Base-by-base conservation (phyloP, 2,888 invertebrate genomes). In the Neoaliturus tenellus region DNA sequence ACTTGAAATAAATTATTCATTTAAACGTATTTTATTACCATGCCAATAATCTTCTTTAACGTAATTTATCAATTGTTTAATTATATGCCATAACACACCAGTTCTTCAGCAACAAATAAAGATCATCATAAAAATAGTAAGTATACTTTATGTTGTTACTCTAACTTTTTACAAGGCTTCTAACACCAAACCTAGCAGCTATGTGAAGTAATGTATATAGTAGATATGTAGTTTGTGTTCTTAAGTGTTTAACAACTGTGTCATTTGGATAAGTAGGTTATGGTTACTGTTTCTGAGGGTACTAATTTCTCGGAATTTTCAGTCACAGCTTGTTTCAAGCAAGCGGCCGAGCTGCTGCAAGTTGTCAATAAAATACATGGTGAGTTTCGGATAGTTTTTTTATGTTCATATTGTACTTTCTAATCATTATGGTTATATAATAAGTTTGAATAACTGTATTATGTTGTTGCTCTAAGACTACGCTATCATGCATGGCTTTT, bases 321-420 rank as follows among this genome's bases (percentile, higher is more conserved):
- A 78, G 78, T 78, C 3, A 28, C 25, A 31, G 78, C 78, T n/a
- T 78, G 78, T 35, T 78, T 78, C 35, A 51, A 78, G 17, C 78
- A 78, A 55, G 78, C 78, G 4, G 78, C 78, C 8, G 78, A 78
- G 33, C 78, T 78, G 8, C 55, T 78, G 1, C 51, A 78, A 28
- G 78, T 78, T 14, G 78, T 78, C 33, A 78, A 78, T 55, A 78
- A 78, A 55, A 78, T 78, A 35, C 78, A 78, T 17, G 78, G 78
- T 78, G 33, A 48, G 78, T 51, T 17, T n/a, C n/a, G n/a, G n/a
- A n/a, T n/a, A n/a, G n/a, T n/a, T n/a, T n/a, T n/a, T n/a, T n/a
- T n/a, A n/a, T n/a, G n/a, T n/a, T n/a, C n/a, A n/a, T n/a, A n/a
- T n/a, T n/a, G n/a, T n/a, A n/a, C n/a, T n/a, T n/a, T n/a, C n/a